Percentiles rank a stretch among this genome's conserved stretches.
phyloP scores from a whole-genome alignment of 2,888 invertebrate genomes.

The Anarsia innoxiella region DNA sequence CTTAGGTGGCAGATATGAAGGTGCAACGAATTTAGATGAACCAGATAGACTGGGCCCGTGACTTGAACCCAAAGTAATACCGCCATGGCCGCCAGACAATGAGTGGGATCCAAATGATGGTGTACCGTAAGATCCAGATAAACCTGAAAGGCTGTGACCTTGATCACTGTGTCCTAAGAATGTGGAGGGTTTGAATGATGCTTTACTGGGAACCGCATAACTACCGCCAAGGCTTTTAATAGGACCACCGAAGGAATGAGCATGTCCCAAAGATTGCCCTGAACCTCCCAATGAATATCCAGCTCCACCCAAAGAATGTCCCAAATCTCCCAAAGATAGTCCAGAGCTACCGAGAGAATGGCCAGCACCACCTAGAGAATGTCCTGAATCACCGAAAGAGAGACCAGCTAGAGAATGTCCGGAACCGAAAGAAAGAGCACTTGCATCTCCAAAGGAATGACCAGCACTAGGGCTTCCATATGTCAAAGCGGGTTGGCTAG shows the following conservation, averaged over 20 bases:
- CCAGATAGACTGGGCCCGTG: conserved; percentile 31
- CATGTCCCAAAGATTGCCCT: conserved; percentile 25
- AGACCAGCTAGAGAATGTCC: conserved; percentile 21
- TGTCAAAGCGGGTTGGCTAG: conserved; percentile 27
- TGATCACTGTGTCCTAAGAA: conserved; percentile 58
- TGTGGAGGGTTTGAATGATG: conserved; percentile 63
- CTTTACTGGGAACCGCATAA: conserved; percentile 45
- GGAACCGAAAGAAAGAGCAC: conserved; percentile 19
- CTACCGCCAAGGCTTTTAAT: conserved; percentile 26
- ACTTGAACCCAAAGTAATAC: conserved; percentile 18
- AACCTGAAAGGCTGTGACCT: conserved; percentile 39
- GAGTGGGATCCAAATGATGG: conserved; percentile 37
- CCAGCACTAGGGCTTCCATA: conserved; percentile 40
- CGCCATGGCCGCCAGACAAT: not conserved
- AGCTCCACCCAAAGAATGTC: conserved; percentile 24
- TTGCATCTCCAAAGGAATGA: conserved; percentile 28
- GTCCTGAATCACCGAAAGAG: conserved; percentile 10
- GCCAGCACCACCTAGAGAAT: conserved; percentile 25
- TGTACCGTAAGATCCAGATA: conserved; percentile 40
- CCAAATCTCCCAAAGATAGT: conserved; percentile 22
- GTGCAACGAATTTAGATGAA: conserved; percentile 44
- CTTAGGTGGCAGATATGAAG: conserved; percentile 45
- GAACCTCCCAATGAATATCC: conserved; percentile 26
- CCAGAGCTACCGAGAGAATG: conserved; percentile 24
- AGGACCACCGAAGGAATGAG: conserved; percentile 13